Conservation (phyloP, 2,113 vertebrate genomes). For the Saccopteryx bilineata region DNA sequence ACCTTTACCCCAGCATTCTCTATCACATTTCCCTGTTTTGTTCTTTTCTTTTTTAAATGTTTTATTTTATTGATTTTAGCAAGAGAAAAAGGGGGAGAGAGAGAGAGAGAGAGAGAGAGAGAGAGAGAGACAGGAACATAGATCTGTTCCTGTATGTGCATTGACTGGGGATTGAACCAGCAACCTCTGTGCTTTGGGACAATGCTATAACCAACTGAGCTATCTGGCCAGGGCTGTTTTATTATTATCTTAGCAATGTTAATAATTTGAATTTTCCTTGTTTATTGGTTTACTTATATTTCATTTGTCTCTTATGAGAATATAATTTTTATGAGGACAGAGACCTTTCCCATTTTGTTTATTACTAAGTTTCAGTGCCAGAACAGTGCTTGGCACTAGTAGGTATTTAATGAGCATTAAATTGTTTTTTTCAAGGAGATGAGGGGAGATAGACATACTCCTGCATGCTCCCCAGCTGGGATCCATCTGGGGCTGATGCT, state of each 20-base stretch:
- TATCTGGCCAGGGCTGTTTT: not conserved
- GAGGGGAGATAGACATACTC: no score
- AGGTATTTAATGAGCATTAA: constrained; percentile 42
- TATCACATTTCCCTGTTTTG: not conserved
- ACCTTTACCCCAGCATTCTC: not conserved
- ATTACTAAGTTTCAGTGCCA: constrained; percentile 38
- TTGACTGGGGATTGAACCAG: no score
- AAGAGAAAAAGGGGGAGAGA: no score
- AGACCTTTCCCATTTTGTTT: constrained; percentile 38
- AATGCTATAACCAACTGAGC: no score
- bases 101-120: no score
- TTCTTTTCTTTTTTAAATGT: constrained; percentile 24
- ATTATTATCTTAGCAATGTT: constrained; percentile 58
- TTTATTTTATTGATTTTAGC: no score
- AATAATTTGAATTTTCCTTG: not conserved
- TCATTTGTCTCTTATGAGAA: constrained; percentile 53
- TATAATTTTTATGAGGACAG: not conserved
- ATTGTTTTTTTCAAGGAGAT: not conserved
- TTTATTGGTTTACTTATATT: constrained; percentile 8
- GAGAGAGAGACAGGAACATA: no score
- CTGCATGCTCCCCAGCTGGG: no score
- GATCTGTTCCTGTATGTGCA: no score
- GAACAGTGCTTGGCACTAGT: not conserved
- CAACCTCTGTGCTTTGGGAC: no score
- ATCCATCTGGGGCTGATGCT: no score